Percentiles rank a stretch among this genome's conserved stretches.
Evolutionary conservation across 2,888 invertebrate species (phyloP).

Genomic region (Alloplasta piceator): DNA sequence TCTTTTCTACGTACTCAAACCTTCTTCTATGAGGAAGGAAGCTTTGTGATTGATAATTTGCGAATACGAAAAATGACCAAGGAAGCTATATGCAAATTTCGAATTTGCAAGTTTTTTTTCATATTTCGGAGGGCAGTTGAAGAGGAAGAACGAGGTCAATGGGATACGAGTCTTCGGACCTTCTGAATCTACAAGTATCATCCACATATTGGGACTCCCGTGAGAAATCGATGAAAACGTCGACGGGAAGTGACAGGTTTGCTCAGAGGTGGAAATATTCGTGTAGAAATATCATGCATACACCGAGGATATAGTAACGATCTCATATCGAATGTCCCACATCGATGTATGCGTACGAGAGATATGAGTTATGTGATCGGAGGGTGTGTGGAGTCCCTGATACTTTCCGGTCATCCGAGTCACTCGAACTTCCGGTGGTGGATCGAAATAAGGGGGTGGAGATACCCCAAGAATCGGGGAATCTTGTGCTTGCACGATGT

Average conservation of each 20-base stretch:
- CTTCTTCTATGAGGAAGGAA: too few relatives aligned
- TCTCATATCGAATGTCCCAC: conserved; percentile 42
- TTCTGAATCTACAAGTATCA: too few relatives aligned
- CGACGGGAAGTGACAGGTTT: not conserved
- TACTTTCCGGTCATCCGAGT: conserved; percentile 44
- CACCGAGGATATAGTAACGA: conserved; percentile 28
- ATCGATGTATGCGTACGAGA: conserved; percentile 22
- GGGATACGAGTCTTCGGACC: too few relatives aligned
- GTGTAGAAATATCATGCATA: not conserved
- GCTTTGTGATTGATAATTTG: too few relatives aligned
- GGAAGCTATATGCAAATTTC: too few relatives aligned
- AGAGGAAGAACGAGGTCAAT: too few relatives aligned
- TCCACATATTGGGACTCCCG: too few relatives aligned
- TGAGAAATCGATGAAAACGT: conserved; percentile 25
- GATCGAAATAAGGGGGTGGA: conserved; percentile 26
- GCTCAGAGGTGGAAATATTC: conserved; percentile 23
- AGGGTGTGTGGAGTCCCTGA: conserved; percentile 3
- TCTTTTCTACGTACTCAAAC: too few relatives aligned
- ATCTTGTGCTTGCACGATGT: conserved; percentile 33
- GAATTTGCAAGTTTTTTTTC: too few relatives aligned
- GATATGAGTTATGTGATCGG: not conserved
- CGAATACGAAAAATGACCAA: too few relatives aligned
- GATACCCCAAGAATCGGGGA: conserved; percentile 17
- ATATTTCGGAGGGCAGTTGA: too few relatives aligned
- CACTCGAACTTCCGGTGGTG: conserved; percentile 34